These are phyloP conservation scores for Anhinga rufa DNA, from an alignment of 2,113 vertebrate genomes.

Conservation along the genomic window DNA sequence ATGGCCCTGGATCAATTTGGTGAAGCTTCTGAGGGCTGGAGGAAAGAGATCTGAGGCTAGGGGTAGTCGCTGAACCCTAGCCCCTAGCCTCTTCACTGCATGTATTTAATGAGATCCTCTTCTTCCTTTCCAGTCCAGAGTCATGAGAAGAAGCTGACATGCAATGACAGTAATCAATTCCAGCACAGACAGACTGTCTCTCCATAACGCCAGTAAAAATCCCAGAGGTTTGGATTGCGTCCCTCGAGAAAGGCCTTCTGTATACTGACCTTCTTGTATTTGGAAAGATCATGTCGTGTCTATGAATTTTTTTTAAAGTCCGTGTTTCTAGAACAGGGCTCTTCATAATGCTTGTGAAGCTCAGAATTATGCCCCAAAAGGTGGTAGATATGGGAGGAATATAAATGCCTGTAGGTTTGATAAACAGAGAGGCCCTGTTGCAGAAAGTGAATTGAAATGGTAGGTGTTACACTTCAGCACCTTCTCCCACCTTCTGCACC, in stretches of 20 bases:
- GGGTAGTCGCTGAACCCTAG: background rate
- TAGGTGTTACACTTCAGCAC: background rate
- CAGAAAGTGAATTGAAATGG: background rate
- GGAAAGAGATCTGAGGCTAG: background rate
- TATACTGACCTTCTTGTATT: background rate
- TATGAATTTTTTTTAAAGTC: background rate
- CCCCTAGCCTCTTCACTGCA: background rate
- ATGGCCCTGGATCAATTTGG: slow-evolving; percentile 35
- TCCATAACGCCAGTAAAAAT: background rate
- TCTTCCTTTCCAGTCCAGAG: background rate
- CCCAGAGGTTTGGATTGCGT: slow-evolving; percentile 31
- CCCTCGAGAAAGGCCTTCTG: background rate
- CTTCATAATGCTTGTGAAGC: background rate
- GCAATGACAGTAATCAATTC: slow-evolving; percentile 64
- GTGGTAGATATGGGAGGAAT: background rate
- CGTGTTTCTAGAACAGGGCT: background rate
- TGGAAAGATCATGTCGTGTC: background rate
- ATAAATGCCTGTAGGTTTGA: background rate
- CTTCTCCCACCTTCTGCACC: background rate
- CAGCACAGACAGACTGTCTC: slow-evolving; percentile 51
- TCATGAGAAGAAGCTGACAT: slow-evolving; percentile 33
- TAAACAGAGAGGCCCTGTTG: background rate
- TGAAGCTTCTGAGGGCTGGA: background rate
- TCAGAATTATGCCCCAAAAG: background rate
- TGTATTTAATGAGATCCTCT: slow-evolving; percentile 43